Evolutionary conservation across 2,113 vertebrate species (phyloP), one percentile per base, ranked within the genome.

Genomic region (Silurus meridionalis): DNA sequence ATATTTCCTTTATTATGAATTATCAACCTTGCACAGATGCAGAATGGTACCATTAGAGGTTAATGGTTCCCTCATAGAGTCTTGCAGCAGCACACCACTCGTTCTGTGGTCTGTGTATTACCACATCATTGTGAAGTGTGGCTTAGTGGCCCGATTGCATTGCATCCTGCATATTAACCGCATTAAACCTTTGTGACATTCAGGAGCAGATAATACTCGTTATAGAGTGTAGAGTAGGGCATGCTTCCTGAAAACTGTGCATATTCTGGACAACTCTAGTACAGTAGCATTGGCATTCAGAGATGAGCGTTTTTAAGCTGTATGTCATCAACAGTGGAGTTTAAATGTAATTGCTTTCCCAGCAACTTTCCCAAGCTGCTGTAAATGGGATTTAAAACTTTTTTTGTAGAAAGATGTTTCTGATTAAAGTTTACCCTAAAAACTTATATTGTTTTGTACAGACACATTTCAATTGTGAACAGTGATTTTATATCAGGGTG

Each of bases 161-260:
- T 86, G 89, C 75, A 90, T 87, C 58, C 84, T 89, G 87, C 52
- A 14, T 84, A 85, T 87, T 78, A 88, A 93, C 93, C 92, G 82
- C 92, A 91, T 48, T 55, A 67, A 37, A 52, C n/a, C 46, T 64
- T 50, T n/a, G 19, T 67, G 28, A 37, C 15, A 25, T 23, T 48
- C 48, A 77, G 75, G 79, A 87, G 61, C 21, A 66, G 83, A 86
- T 83, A 89, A 28, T 4, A 23, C 83, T 52, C 64, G 37, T 58
- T 23, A 63, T 83, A 83, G 61, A 58, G 82, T 14, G 9, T 17
- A 19, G 69, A 48, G 46, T 11, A 14, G 9, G 13, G 8, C 17
- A 58, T 8, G 19, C 58, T 74, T 86, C 79, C 58, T 75, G 57
- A 64, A 48, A 85, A 86, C 55, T 52, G 3, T 5, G 6, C 25